Evolutionary conservation across 2,113 vertebrate genomes (phyloP), one percentile per base, ranked within the genome.

Genomic region (Vicugna pacos): DNA sequence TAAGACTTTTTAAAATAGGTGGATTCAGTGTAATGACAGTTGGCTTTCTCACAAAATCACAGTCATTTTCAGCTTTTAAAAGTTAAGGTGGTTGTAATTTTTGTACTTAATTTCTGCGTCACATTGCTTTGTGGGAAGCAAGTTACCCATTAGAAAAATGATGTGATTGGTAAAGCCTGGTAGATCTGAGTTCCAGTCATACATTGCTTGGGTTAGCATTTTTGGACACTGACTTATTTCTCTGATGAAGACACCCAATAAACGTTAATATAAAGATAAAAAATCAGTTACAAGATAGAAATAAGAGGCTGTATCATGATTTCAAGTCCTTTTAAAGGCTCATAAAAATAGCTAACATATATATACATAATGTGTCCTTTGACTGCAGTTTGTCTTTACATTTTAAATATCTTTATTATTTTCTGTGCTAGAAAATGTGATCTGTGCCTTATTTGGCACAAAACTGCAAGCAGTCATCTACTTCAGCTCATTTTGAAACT

Each of bases 331-430:
- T 96, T 96, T 26, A 83, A 79, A 80, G 35, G 13, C 16, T 84
- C 76, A 79, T 28, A 48, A 65, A 95, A 85, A 50, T 73, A 17
- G 62, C 5, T 89, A 15, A 65, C 19, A 88, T 65, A 52, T 42
- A 54, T 62, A n/a, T 6, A 26, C 54, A 17, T 42, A 28, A 42
- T 10, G 20, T 35, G 15, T 60, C 77, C 48, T 32, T 95, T 94
- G 92, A 96, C 48, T 93, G 8, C 3, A 48, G 0, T 83, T 98
- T 35, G 7, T 80, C 13, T 90, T 96, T 91, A 65, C 1, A 35
- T 93, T 94, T 96, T 91, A 92, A 95, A 85, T 69, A 85, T 26
- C n/a, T 95, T 80, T 82, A 9, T 85, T 35, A 26, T 91, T 96
- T 94, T 97, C 72, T 89, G 28, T 92, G 35, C 26, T 46, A 26